Evolutionary conservation across 2,797 vertebrate species (phyloP), one percentile per base, ranked within the genome.

Genomic region (Amazonetta brasiliensis): DNA sequence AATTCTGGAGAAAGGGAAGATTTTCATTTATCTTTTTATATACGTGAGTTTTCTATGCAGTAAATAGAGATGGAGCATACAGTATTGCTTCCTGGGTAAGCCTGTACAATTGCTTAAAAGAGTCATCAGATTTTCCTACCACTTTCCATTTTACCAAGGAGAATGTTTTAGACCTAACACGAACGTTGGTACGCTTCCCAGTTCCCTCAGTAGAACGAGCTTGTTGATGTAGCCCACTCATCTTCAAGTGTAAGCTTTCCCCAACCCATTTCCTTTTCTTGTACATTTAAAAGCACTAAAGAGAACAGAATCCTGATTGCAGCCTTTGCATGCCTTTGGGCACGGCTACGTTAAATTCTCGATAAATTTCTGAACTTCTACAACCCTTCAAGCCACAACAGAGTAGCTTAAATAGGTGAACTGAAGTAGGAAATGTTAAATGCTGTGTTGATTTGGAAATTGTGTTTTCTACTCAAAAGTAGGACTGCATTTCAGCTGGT

Each of bases 151-250:
- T 95, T 91, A 81, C 62, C 60, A 74, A 77, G 43, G 78, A 58
- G 71, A 91, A 74, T 89, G 77, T 88, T 88, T 90, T 75, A 84
- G 84, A 77, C 43, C 68, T 79, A 76, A 74, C 59, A 60, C 30
- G 63, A 92, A 54, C 35, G 31, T 83, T 91, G 86, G 75, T 92
- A 87, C 1, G 1, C 64, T 94, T 87, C 87, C 91, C 67, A 67
- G 46, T 87, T 86, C 77, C 64, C 31, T 93, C 4, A 0, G 82
- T 87, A 66, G 60, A 92, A 54, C 30, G 68, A 91, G 54, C 44
- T 58, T 68, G 54, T 21, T 72, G 48, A 28, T 90, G 21, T 89
- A 87, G 48, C 72, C 58, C 84, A 11, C 67, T 94, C 68, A 52
- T 72, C 33, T 67, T 85, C 54, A 13, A 66, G 71, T 77, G 48